A percentile compares a stretch with the other conserved stretches of the same genome.
These are phyloP conservation scores for Tangara arthus DNA, from an alignment of 2,797 vertebrate genomes.

Conservation along the genomic window DNA sequence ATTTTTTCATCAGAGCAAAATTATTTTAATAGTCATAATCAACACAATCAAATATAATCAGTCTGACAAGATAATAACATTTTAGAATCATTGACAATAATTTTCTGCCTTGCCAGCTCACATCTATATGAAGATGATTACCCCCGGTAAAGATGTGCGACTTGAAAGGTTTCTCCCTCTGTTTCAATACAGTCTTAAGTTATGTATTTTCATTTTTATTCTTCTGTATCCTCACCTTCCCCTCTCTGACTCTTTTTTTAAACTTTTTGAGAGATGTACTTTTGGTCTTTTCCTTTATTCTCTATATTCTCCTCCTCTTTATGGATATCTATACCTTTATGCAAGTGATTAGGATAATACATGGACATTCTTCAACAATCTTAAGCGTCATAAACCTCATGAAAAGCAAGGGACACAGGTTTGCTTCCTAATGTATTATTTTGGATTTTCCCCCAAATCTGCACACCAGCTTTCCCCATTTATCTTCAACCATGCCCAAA, in stretches of 20 bases:
- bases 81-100: constrained; percentile 52
- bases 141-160: background rate
- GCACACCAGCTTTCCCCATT: background rate
- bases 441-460: background rate
- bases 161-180: background rate
- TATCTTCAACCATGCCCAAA: background rate
- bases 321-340: background rate
- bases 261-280: background rate
- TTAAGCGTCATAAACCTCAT: background rate
- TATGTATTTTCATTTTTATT: background rate
- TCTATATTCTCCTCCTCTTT: background rate
- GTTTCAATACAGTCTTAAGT: background rate
- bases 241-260: background rate
- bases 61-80: constrained; percentile 62
- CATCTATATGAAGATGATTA: constrained; percentile 32
- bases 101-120: constrained; percentile 41
- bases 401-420: background rate
- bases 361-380: background rate
- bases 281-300: background rate
- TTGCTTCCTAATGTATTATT: background rate
- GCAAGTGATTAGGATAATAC: background rate
- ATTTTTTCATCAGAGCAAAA: constrained; percentile 60
- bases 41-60: constrained; percentile 71
- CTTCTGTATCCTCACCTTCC: background rate
- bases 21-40: constrained; percentile 72